A percentile compares a stretch with the other conserved stretches of the same genome.
phyloP scores from a whole-genome alignment of 2,113 vertebrate species.

The Tautogolabrus adspersus region DNA sequence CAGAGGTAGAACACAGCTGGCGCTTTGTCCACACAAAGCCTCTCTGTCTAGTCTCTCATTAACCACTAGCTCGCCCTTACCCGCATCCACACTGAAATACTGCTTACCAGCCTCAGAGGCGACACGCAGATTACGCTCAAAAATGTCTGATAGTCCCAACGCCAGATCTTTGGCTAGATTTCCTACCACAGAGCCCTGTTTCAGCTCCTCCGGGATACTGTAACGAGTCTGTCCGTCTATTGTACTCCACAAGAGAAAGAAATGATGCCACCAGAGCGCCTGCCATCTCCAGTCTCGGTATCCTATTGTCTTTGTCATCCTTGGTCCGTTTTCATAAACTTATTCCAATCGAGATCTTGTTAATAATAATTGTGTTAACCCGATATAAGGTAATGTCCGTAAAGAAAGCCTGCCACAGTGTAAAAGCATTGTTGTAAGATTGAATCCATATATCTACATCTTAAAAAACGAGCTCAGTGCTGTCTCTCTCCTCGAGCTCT shows the following conservation, averaged over 20 bases:
- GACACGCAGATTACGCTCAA: constrained; percentile 81
- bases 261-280: constrained; percentile 66
- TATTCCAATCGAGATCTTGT: constrained; percentile 5
- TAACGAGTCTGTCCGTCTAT: constrained; percentile 76
- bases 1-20: constrained; percentile 82
- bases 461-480: constrained; percentile 4
- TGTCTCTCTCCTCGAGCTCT: constrained; percentile 42
- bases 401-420: not conserved
- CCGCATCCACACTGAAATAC: constrained; percentile 84
- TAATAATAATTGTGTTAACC: constrained; percentile 2
- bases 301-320: constrained; percentile 68
- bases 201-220: constrained; percentile 81
- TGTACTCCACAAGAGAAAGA: constrained; percentile 75
- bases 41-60: constrained; percentile 87
- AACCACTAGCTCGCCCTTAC: constrained; percentile 82
- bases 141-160: constrained; percentile 79
- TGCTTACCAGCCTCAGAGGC: constrained; percentile 81
- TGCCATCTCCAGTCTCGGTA: constrained; percentile 66
- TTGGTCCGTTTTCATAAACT: constrained; percentile 5
- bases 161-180: constrained; percentile 85
- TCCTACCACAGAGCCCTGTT: constrained; percentile 81
- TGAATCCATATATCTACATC: not conserved
- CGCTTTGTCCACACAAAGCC: constrained; percentile 82
- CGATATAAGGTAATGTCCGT: not conserved
- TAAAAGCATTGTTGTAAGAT: constrained; percentile 5